Percentiles rank a stretch among this genome's conserved stretches.
phyloP scores from a whole-genome alignment of 2,797 vertebrate species.

The Cirrhinus mrigala region DNA sequence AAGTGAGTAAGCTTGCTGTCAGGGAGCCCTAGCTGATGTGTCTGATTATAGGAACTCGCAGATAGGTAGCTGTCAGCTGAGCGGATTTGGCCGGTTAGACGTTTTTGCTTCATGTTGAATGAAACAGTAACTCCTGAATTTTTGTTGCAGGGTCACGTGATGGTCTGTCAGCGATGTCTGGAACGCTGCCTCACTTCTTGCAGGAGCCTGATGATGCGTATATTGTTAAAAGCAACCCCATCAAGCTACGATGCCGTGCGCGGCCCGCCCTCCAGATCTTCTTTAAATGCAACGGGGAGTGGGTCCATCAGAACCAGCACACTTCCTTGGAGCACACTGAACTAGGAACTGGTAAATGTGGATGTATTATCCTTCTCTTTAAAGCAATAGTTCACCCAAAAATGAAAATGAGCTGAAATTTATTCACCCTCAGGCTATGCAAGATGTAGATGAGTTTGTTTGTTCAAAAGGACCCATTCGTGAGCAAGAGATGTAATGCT shows the following conservation, averaged over 20 bases:
- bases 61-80: conserved; percentile 4
- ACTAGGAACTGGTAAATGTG: conserved; percentile 85
- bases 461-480: not conserved
- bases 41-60: conserved; percentile 33
- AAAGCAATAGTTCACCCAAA: not conserved
- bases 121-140: not conserved
- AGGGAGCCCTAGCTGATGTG: conserved; percentile 22
- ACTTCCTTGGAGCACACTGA: conserved; percentile 90
- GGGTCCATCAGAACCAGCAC: conserved; percentile 98
- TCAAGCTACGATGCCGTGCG: conserved; percentile 90
- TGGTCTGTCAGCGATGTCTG: conserved; percentile 71
- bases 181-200: conserved; percentile 93
- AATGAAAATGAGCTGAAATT: not conserved
- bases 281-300: conserved; percentile 98
- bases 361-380: not conserved
- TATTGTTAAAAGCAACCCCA: conserved; percentile 96
- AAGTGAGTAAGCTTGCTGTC: conserved; percentile 37
- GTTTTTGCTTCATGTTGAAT: not conserved
- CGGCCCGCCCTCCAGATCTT: conserved; percentile 96
- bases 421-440: not conserved
- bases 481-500: not conserved
- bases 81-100: not conserved
- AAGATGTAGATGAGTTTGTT: conserved; percentile 1
- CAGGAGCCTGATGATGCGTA: conserved; percentile 95
- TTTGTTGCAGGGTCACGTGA: conserved; percentile 72